These are phyloP conservation scores for Atlantisia rogersi DNA, from an alignment of 2,113 vertebrate genomes.

Conservation along the genomic window DNA sequence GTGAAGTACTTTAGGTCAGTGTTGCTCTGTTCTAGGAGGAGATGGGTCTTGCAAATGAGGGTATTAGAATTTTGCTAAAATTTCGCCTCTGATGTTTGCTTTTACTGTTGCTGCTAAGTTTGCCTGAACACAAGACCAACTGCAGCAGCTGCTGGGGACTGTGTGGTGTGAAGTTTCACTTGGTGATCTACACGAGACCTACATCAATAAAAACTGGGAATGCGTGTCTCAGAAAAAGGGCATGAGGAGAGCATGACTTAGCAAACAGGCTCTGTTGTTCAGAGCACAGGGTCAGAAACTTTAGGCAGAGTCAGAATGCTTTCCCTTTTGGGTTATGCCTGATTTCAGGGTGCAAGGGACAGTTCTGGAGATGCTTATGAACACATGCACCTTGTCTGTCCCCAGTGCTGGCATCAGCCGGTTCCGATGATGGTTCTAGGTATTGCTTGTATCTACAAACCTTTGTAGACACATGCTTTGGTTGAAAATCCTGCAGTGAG, in stretches of 20 bases:
- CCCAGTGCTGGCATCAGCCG: accelerated
- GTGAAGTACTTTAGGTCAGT: not conserved
- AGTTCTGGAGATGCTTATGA: not conserved
- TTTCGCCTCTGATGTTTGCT: not conserved
- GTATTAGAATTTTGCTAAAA: not conserved
- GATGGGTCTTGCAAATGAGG: not conserved
- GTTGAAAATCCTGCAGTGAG: not conserved
- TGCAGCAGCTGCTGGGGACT: not conserved
- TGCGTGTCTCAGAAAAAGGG: not conserved
- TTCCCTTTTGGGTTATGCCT: not conserved
- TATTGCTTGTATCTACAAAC: not conserved
- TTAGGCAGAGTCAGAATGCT: not conserved
- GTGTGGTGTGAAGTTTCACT: not conserved
- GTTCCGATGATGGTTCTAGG: accelerated
- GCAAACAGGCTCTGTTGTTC: not conserved
- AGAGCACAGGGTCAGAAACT: not conserved
- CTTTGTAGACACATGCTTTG: not conserved
- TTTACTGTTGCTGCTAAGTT: not conserved
- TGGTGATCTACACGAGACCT: not conserved
- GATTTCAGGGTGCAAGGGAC: not conserved
- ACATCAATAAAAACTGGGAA: not conserved
- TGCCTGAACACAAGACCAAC: not conserved
- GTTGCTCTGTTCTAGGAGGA: not conserved
- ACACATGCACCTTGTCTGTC: accelerated
- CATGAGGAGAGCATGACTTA: not conserved